Base-by-base conservation (phyloP, 2,797 vertebrate species). In the Anabas testudineus region DNA sequence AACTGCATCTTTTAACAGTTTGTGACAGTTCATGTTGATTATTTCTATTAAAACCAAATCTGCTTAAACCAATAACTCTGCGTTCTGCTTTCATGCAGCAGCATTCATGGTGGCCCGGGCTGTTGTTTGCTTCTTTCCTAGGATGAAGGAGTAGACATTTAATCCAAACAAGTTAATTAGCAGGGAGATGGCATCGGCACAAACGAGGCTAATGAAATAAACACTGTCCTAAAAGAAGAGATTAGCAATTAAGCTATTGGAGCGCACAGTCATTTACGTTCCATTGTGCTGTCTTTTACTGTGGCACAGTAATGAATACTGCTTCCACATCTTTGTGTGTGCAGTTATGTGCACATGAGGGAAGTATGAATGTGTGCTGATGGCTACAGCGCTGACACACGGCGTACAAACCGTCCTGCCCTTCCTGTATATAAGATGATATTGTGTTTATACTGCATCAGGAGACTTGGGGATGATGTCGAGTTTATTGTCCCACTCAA, bases 111-210 rank as follows among this genome's bases (percentile, higher is more conserved):
- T 54, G 78, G 70, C 69, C 80, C 37, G 0, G 18, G 46, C 49
- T n/a, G 74, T 56, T 80, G 64, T 78, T 84, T 77, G 64, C 57
- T 79, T 81, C 61, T 43, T 53, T 56, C 28, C 51, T 71, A 76
- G 71, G 68, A 53, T 61, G 56, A 65, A 63, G 62, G 37, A 46
- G 49, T 46, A 68, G 74, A 82, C 85, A 26, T 87, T 87, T 76
- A 85, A 87, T 90, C 88, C 86, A 81, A 90, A 91, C 84, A 83
- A 83, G 84, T 83, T 92, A 88, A 90, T 92, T 90, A 92, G 87
- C 18, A 12, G 66, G 76, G 84, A 83, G 90, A 91, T 88, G 74
- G 83, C 74, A 78, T 80, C 82, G 59, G 74, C 41, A 21, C 82
- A 81, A 84, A 86, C 28, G 34, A 70, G 80, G 79, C 85, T 88